Evolutionary conservation across 2,888 invertebrate species (phyloP), one percentile per base, ranked within the genome.

Genomic region (Laspeyria flexula): DNA sequence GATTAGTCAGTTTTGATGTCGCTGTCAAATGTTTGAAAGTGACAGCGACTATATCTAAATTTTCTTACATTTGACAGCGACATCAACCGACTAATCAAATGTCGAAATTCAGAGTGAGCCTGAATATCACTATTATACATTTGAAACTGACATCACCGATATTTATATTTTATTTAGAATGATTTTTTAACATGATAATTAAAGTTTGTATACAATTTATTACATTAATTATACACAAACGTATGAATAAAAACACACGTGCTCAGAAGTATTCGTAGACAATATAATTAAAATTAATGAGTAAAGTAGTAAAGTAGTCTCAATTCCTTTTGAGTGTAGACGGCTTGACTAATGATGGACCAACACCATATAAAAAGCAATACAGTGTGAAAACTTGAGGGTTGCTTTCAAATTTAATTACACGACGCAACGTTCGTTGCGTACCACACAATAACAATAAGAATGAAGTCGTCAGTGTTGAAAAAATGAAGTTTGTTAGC

Each of bases 261-360:
- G 9, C 11, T n/a, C n/a, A n/a, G n/a, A n/a, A n/a, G n/a, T n/a
- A n/a, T 13, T 39, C 16, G 30, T n/a, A 46, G 51, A 40, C 51
- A 41, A 43, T 62, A 38, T 66, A 58, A 73, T 65, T 65, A 65
- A 66, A 73, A 69, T 65, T 59, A 73, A 68, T 66, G 59, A 66
- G 21, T 21, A 3, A 21, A 21, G 5, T 21, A 21, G n/a, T n/a
- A 55, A 55, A 43, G 41, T 33, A 25, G 33, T 31, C 42, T 37
- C 16, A 37, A 21, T 15, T 42, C 16, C 33, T 34, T 60, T 68
- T 71, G 52, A 58, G n/a, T 39, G 13, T 49, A 25, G 12, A 43
- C 43, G 25, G 30, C 15, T 42, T 51, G 52, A 59, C 59, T 71
- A 67, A 69, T 56, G 65, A 67, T 66, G 59, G 31, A 16, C 41